Percentiles rank a stretch among this genome's conserved stretches.
phyloP scores from a whole-genome alignment of 2,888 invertebrate species.

The Celastrina argiolus region DNA sequence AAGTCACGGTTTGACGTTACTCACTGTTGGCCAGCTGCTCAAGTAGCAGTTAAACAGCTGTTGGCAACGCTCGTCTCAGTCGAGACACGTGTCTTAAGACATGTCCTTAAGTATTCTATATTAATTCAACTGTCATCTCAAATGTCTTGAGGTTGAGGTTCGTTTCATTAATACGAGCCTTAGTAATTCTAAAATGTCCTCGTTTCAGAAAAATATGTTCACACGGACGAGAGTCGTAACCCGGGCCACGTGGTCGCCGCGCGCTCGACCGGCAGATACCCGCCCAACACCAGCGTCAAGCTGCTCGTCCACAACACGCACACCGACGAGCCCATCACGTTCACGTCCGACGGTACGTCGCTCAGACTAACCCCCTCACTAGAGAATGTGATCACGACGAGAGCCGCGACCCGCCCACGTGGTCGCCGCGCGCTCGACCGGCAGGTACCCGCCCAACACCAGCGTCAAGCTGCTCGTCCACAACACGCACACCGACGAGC shows the following conservation, averaged over 20 bases:
- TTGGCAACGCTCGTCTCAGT: too few species aligned
- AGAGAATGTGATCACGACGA: conserved; percentile 87
- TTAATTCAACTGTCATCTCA: too few species aligned
- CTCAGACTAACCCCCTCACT: too few species aligned
- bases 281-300: conserved; percentile 90
- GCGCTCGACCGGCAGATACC: conserved; percentile 88
- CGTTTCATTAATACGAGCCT: too few species aligned
- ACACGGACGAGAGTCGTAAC: conserved; percentile 87
- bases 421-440: conserved; percentile 91
- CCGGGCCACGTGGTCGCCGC: conserved; percentile 93
- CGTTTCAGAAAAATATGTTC: conserved; percentile 81
- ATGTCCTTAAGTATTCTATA: too few species aligned
- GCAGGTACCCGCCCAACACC: conserved; percentile 85
- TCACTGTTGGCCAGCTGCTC: too few species aligned
- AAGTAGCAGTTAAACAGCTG: too few species aligned
- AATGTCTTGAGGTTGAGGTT: too few species aligned
- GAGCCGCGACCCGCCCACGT: conserved; percentile 90
- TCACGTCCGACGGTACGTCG: conserved; percentile 92
- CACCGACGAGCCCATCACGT: conserved; percentile 83
- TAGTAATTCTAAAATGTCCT: neutral
- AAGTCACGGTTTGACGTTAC: too few species aligned
- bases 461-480: conserved; percentile 93
- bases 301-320: conserved; percentile 85
- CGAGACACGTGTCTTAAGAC: too few species aligned
- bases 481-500: conserved; percentile 78